phyloP scores from a whole-genome alignment of 2,888 invertebrate species.

The Drosophila robusta region DNA sequence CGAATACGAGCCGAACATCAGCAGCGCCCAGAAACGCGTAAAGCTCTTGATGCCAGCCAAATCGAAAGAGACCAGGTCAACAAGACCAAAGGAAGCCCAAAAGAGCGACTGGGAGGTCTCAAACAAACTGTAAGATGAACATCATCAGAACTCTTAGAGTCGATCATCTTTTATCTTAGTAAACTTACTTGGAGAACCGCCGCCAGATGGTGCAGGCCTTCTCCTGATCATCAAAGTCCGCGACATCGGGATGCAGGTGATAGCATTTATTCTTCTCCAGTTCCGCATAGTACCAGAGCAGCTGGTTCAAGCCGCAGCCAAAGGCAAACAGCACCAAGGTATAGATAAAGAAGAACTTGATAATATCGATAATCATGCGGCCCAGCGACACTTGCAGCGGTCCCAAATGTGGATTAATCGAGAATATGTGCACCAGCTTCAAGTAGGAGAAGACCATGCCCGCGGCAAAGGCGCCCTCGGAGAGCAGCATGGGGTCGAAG shows the following conservation, averaged over 20 bases:
- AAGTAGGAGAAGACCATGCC: conserved; percentile 98
- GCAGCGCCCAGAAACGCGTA: conserved; percentile 97
- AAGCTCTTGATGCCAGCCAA: conserved; percentile 97
- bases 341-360: conserved; percentile 98
- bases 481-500: conserved; percentile 97
- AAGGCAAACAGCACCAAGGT: conserved; percentile 96
- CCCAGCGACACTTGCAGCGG: conserved; percentile 97
- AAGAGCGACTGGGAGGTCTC: conserved; percentile 99
- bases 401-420: conserved; percentile 97
- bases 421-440: conserved; percentile 98
- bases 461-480: conserved; percentile 96
- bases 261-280: conserved; percentile 95
- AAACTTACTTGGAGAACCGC: conserved; percentile 92
- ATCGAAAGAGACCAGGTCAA: conserved; percentile 97
- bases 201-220: conserved; percentile 94
- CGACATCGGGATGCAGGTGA: conserved; percentile 89
- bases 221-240: conserved; percentile 94
- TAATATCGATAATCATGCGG: conserved; percentile 96
- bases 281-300: conserved; percentile 97
- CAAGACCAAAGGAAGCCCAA: conserved; percentile 98
- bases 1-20: conserved; percentile 99
- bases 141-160: neutral
- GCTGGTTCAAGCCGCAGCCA: conserved; percentile 97
- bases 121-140: conserved; percentile 90
- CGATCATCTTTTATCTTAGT: too few species aligned